Percentiles rank a stretch among this genome's conserved stretches.
Evolutionary conservation across 2,797 vertebrate genomes (phyloP).

Genomic region (Manis javanica): DNA sequence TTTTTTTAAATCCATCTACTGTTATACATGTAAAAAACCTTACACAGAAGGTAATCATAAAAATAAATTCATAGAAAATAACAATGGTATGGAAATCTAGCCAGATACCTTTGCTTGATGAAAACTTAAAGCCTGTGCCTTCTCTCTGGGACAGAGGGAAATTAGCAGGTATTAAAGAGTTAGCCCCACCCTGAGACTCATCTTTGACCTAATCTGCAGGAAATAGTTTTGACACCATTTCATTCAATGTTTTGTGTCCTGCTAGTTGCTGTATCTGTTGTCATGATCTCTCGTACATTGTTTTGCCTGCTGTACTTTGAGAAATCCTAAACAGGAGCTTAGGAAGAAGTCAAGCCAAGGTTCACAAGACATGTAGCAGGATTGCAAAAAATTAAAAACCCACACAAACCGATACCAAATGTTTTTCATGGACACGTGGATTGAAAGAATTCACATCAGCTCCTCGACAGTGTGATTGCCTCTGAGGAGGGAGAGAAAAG

Average conservation of each 20-base stretch:
- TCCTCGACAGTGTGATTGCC: neutral
- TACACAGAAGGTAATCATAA: conserved; percentile 28
- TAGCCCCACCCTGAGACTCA: neutral
- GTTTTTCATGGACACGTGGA: neutral
- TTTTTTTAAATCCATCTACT: conserved; percentile 3
- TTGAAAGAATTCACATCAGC: neutral
- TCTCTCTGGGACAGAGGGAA: neutral
- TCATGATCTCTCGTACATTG: neutral
- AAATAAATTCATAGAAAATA: neutral
- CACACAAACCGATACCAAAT: neutral
- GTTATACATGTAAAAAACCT: neutral
- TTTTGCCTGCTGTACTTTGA: neutral
- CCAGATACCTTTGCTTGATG: neutral
- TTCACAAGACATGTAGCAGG: neutral
- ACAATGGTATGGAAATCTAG: neutral
- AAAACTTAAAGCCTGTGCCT: neutral
- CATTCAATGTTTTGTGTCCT: neutral
- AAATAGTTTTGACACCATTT: neutral
- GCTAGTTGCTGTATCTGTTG: neutral
- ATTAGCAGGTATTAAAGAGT: neutral
- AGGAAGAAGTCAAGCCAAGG: neutral
- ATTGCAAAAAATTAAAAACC: conserved; percentile 20
- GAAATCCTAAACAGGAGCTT: neutral
- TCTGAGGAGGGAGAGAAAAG: neutral
- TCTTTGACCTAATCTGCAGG: conserved; percentile 15